Percentiles rank a stretch among this genome's conserved stretches.
Conservation (phyloP, 2,113 vertebrate species). For the Poicephalus meyeri region DNA sequence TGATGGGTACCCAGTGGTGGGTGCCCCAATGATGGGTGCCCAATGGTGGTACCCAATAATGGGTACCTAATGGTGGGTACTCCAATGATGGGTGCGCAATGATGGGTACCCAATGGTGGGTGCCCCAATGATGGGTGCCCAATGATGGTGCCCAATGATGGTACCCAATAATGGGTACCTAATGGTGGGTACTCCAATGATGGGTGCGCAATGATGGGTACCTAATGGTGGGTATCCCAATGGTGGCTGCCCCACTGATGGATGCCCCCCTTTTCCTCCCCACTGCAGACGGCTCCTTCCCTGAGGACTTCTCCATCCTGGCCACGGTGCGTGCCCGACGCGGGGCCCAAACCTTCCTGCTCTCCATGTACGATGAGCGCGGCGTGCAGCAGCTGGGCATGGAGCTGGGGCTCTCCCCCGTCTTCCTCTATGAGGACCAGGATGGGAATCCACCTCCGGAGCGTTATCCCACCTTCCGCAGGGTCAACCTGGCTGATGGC, state of each 20-base stretch:
- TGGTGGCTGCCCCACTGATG: not conserved
- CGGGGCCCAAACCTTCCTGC: constrained; percentile 80
- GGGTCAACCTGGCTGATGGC: constrained; percentile 86
- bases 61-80: no score
- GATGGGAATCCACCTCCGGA: constrained; percentile 75
- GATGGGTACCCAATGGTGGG: no score
- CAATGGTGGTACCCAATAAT: no score
- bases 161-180: no score
- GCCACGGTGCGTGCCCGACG: constrained; percentile 80
- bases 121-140: no score
- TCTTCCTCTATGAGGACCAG: constrained; percentile 86
- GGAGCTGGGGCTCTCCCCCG: constrained; percentile 80
- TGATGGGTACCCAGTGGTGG: fast-evolving
- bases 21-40: fast-evolving
- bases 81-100: no score
- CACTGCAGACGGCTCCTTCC: constrained; percentile 80
- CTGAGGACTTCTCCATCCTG: constrained; percentile 87
- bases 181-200: no score
- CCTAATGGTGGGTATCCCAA: no score
- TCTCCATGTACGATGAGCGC: constrained; percentile 84
- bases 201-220: no score
- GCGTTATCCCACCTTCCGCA: constrained; percentile 80
- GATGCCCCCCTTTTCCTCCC: not conserved
- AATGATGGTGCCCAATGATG: no score
- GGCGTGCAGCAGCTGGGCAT: constrained; percentile 87